Base-by-base conservation (phyloP, 2,888 invertebrate species). In the Noctua janthe region DNA sequence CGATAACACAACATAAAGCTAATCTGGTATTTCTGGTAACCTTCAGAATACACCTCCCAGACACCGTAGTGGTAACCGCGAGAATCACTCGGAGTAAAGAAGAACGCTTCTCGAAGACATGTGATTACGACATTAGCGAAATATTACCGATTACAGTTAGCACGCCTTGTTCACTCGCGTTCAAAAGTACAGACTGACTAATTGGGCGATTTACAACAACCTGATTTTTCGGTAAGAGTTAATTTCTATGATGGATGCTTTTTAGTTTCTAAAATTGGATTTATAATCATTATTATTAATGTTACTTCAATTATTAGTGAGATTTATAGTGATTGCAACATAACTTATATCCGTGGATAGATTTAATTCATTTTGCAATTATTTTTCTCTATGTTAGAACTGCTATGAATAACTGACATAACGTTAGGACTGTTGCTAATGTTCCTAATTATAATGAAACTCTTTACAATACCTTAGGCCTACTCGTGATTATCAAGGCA, bases 51-150 rank as follows among this genome's bases (percentile, higher is more conserved):
- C 39, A 75, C 5, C 71, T 62, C 39, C 72, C 43, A 72, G 66
- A 77, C 73, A 20, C 69, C 20, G 4, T 56, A 80, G 4, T 56
- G 75, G 56, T n/a, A 71, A 67, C 56, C 69, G 72, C 75, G 39
- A 78, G 75, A 82, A 69, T 35, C 74, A 82, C 49, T 73, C 72
- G 75, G 62, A 87, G 76, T 77, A 76, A 74, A 84, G 56, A 62
- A 29, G 15, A 75, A 76, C 77, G 64, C n/a, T 49, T 35, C 66
- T 72, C 71, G 56, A 74, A 87, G 39, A 81, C 75, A 67, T 80
- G 76, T 88, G 72, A 86, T 87, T 88, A 88, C 70, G 23, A 71
- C 74, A 84, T 87, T 88, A 86, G 77, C 73, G 39, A 78, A 73
- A 74, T 76, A 79, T 78, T 74, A 83, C 71, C 66, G 43, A n/a